A percentile compares a stretch with the other conserved stretches of the same genome.
Conservation (phyloP, 1,140 invertebrate genomes). For the Mercenaria mercenaria region DNA sequence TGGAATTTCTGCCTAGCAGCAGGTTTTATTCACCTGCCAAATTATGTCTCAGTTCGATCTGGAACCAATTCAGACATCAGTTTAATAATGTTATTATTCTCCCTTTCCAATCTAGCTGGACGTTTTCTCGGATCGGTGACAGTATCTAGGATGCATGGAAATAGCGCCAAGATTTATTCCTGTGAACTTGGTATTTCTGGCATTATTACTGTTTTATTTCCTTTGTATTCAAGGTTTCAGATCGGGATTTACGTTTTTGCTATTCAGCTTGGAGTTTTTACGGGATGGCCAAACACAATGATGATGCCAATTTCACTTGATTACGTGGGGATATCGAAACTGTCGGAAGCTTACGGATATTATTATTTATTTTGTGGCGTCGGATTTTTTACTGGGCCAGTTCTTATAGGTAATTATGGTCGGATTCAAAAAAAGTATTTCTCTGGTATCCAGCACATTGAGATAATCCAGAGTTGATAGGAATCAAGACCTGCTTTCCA, state of each 20-base stretch:
- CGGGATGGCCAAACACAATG: conserved; percentile 52
- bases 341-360: conserved; percentile 51
- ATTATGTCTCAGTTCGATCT: neutral
- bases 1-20: conserved; percentile 45
- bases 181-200: conserved; percentile 8
- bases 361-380: conserved; percentile 52
- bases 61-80: conserved; percentile 19
- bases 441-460: neutral
- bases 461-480: neutral
- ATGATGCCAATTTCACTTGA: conserved; percentile 46
- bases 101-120: conserved; percentile 26
- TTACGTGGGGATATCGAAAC: conserved; percentile 33
- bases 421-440: no score
- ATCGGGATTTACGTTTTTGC: conserved; percentile 30
- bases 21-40: conserved; percentile 41
- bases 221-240: conserved; percentile 1
- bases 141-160: neutral
- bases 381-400: conserved; percentile 33
- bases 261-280: conserved; percentile 40
- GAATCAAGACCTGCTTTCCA: no score
- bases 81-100: conserved; percentile 25
- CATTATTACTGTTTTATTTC: conserved; percentile 25
- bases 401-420: conserved; percentile 32
- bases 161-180: neutral
- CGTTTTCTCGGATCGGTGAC: conserved; percentile 16